These are phyloP conservation scores for Byasa hedistus DNA, from an alignment of 2,888 invertebrate species.

Conservation along the genomic window DNA sequence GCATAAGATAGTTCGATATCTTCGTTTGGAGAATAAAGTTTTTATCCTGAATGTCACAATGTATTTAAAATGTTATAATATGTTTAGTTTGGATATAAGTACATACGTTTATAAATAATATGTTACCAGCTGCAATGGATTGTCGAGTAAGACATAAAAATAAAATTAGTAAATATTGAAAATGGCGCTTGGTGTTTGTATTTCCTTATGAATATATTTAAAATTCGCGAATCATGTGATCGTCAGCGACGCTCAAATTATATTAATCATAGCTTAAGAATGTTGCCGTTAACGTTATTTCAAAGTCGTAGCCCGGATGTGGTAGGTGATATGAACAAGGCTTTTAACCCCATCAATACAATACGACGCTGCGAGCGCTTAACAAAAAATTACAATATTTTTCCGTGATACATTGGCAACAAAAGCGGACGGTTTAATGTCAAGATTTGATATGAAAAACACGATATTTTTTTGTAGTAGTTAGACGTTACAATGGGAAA, in stretches of 20 bases:
- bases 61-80: no score
- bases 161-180: constrained; percentile 8
- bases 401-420: background rate
- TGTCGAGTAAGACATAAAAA: background rate
- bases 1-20: no score
- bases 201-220: constrained; percentile 12
- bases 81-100: no score
- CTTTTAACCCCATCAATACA: constrained; percentile 52
- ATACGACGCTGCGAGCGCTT: constrained; percentile 39
- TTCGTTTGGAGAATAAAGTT: no score
- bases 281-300: constrained; percentile 41
- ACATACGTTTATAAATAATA: no score
- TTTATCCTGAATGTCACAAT: no score
- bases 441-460: background rate
- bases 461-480: background rate
- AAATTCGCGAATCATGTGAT: constrained; percentile 14
- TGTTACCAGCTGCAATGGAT: background rate
- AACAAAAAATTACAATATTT: constrained; percentile 42
- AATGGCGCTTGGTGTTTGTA: constrained; percentile 9
- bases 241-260: constrained; percentile 14
- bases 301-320: constrained; percentile 54
- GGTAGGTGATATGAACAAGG: constrained; percentile 51
- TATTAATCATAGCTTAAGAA: constrained; percentile 38
- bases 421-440: background rate
- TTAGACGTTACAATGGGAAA: background rate